Base-by-base conservation (phyloP, 30 jellyfish, hydroid and myxozoan species). In the Hydra vulgaris region DNA sequence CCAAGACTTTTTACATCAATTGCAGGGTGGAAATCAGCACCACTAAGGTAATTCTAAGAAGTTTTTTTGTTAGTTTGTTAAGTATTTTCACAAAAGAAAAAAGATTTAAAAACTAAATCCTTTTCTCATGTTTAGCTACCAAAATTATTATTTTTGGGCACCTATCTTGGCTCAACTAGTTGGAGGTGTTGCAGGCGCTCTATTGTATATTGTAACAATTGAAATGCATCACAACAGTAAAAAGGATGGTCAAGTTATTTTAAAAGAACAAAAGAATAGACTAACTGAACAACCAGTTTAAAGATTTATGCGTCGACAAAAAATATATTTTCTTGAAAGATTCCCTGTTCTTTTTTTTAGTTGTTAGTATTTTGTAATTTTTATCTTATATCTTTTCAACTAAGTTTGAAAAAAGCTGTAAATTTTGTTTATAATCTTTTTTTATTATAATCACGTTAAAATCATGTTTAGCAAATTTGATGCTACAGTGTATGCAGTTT, bases 21-120 rank as follows among this genome's bases (percentile, higher is more conserved):
- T 79, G 97, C 97, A 16, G 97, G 97, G 7, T 90, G 97, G 97
- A 91, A 91, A 0, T 23, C 88, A 22, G 82, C 27, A 17, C 97
- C 97, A 0, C 86, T 90, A 81, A 85, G 79, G 97, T 90, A 66
- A 82, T 94, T 40, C 12, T 40, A 12, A 3, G 5, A 40, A 3
- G 8, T 12, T 40, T 40, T 40, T 40, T 12, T 40, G 5, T 40
- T 40, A 3, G 8, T 40, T 40, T 40, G n/a, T n/a, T n/a, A n/a
- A n/a, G n/a, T n/a, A n/a, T n/a, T n/a, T n/a, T n/a, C n/a, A n/a
- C n/a, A n/a, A n/a, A n/a, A 40, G 12, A 5, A 5, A 40, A 40
- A 40, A 40, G 12, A 40, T 40, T 40, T 3, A 40, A 40, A 40
- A 40, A 3, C 8, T 12, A 12, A 3, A 40, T 3, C 61, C 12